These are phyloP conservation scores for Eptesicus fuscus DNA, from an alignment of 2,113 vertebrate genomes.

Conservation along the genomic window DNA sequence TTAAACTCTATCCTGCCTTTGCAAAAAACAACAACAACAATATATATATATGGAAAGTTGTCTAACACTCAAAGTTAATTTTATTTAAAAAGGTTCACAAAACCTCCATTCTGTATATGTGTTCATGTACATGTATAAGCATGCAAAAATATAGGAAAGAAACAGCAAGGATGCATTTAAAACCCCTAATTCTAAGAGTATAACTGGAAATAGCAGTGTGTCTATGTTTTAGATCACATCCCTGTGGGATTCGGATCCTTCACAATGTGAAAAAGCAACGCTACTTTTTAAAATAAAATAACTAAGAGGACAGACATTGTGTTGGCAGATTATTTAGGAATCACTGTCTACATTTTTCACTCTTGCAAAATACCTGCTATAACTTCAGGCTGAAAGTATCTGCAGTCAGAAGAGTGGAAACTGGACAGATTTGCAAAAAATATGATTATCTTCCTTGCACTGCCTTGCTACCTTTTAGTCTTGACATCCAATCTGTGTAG, in stretches of 20 bases:
- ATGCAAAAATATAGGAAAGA: neutral
- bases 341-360: neutral
- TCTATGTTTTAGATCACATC: neutral
- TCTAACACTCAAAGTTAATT: neutral
- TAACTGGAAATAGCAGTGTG: neutral
- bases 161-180: neutral
- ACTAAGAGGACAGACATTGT: neutral
- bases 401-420: neutral
- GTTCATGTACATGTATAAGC: neutral
- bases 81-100: neutral
- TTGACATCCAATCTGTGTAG: neutral
- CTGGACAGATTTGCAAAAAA: neutral
- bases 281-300: neutral
- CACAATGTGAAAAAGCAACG: neutral
- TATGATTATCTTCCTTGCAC: neutral
- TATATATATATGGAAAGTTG: neutral
- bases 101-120: neutral
- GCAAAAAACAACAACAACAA: too few species aligned
- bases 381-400: neutral
- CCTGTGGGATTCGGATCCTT: neutral
- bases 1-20: neutral
- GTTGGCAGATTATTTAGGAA: neutral
- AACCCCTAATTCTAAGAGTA: neutral
- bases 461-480: neutral
- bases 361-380: neutral